phyloP scores from a whole-genome alignment of 2,113 vertebrate species.

The Leiothrix lutea region DNA sequence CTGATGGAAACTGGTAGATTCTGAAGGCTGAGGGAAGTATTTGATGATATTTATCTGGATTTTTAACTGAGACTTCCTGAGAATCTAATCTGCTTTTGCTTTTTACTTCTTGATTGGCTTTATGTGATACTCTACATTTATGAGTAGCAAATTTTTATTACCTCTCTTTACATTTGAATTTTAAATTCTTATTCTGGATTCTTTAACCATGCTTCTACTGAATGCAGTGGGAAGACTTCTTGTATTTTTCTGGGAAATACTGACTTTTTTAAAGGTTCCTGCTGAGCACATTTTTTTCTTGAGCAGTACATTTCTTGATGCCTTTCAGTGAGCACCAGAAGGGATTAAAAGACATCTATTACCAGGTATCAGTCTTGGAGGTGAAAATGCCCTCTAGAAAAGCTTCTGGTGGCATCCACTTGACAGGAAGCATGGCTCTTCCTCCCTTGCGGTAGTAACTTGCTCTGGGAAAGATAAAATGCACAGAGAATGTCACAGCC shows the following conservation, averaged over 20 bases:
- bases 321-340: neutral
- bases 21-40: neutral
- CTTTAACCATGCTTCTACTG: neutral
- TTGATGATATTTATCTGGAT: neutral
- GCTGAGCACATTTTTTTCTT: neutral
- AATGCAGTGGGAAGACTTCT: neutral
- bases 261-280: neutral
- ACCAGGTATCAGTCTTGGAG: conserved; percentile 95
- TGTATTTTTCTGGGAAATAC: neutral
- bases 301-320: neutral
- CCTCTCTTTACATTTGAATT: neutral
- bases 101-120: neutral
- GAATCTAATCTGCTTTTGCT: neutral
- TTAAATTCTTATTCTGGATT: neutral
- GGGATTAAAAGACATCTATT: conserved; percentile 12
- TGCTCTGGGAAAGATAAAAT: conserved; percentile 72
- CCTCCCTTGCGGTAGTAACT: conserved; percentile 92
- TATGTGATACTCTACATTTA: neutral
- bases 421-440: conserved; percentile 88
- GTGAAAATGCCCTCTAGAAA: conserved; percentile 94
- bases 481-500: neutral
- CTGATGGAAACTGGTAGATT: neutral
- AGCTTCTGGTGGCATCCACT: conserved; percentile 93
- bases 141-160: neutral
- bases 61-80: neutral